Evolutionary conservation across 2,888 invertebrate species (phyloP), one percentile per base, ranked within the genome.

Genomic region (Gymnoscelis rufifasciata): DNA sequence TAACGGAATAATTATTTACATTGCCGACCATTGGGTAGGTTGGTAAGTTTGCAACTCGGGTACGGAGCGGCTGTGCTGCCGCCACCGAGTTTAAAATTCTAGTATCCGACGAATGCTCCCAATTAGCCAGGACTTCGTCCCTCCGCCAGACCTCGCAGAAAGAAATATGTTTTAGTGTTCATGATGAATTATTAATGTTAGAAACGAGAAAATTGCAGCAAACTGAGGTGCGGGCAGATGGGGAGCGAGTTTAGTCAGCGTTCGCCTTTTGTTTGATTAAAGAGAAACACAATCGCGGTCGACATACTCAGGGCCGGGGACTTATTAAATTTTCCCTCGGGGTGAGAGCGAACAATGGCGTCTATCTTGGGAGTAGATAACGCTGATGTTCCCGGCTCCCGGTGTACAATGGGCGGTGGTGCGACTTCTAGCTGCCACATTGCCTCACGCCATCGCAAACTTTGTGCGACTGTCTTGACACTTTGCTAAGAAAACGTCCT

Each of bases 301-400:
- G 71, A 74, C 75, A 71, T 74, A 74, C 73, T 69, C 60, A 49
- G 57, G 59, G 66, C 66, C n/a, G 57, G 62, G 68, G 73, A 75
- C 74, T 83, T 83, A 83, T 83, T 82, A 80, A 81, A 81, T 81
- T 78, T 75, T 68, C 72, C 70, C 72, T 68, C 64, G 65, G 74
- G 75, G 71, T 68, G 74, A 73, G 65, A 63, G 67, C 70, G 72
- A 79, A 83, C 83, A 84, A 83, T 73, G 66, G 74, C 62, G 66
- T 74, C 71, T 81, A 82, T 82, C 83, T 78, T 66, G 67, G 66
- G 66, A 69, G 69, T 65, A 79, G 83, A 84, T 86, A 86, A 79
- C 74, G 80, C 71, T 76, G 62, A 64, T 73, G 74, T 71, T 68
- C 73, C 67, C 67, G 63, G 63, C 60, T 64, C 62, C 67, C 66